A percentile compares a stretch with the other conserved stretches of the same genome.
These are phyloP conservation scores for Geotrypetes seraphini DNA, from an alignment of 2,797 vertebrate species.

Conservation along the genomic window DNA sequence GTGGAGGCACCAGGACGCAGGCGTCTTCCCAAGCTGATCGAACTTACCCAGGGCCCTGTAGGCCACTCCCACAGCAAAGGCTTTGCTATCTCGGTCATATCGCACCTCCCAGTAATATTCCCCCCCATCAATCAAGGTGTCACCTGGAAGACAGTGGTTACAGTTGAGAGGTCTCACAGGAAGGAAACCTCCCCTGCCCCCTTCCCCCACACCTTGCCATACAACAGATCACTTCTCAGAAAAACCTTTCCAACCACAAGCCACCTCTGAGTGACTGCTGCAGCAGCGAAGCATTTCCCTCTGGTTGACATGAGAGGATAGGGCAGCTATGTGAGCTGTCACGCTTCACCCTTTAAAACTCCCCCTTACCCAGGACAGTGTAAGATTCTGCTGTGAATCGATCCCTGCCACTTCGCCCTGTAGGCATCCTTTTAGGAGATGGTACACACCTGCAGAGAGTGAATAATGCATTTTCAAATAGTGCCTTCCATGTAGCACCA, in stretches of 20 bases:
- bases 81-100: conserved; percentile 88
- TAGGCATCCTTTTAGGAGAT: conserved; percentile 81
- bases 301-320: no score
- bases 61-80: conserved; percentile 78
- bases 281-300: no score
- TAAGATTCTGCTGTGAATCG: conserved; percentile 91
- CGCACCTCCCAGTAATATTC: conserved; percentile 92
- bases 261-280: no score
- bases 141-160: conserved; percentile 52
- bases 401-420: conserved; percentile 71
- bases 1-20: conserved; percentile 87
- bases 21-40: conserved; percentile 85
- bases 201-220: neutral
- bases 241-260: no score
- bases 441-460: conserved; percentile 60
- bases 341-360: neutral
- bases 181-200: neutral
- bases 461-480: neutral
- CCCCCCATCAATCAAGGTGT: conserved; percentile 76
- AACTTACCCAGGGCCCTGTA: conserved; percentile 82
- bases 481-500: no score
- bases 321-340: no score
- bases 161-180: no score
- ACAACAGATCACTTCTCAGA: no score
- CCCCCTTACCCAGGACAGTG: conserved; percentile 78